Conservation (phyloP, 2,888 invertebrate genomes). For the Trimorus sp. region DNA sequence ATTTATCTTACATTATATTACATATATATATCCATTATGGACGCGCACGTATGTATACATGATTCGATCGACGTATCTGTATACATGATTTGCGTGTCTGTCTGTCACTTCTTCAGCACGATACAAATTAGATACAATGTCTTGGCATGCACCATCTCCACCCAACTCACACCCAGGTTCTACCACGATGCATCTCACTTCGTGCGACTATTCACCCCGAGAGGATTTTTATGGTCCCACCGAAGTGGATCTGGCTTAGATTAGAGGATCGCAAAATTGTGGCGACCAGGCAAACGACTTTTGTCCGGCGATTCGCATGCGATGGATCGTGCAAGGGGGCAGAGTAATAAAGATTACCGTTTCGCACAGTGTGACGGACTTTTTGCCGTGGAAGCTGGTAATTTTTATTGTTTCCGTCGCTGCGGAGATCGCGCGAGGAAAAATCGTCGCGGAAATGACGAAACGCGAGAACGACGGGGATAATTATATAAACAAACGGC, state of each 20-base stretch:
- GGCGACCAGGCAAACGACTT: too few species aligned
- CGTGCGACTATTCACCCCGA: constrained; percentile 10
- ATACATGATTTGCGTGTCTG: constrained; percentile 25
- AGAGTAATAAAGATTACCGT: too few species aligned
- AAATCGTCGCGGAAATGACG: constrained; percentile 7
- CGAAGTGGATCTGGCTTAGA: too few species aligned
- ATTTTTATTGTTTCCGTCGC: too few species aligned
- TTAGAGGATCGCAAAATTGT: too few species aligned
- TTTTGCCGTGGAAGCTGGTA: too few species aligned
- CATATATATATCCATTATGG: constrained; percentile 24
- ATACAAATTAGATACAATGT: constrained; percentile 77
- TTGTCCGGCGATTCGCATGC: too few species aligned
- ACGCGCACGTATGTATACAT: too few species aligned
- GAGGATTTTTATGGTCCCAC: background rate
- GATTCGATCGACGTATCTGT: too few species aligned
- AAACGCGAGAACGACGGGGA: constrained; percentile 11
- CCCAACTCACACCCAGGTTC: constrained; percentile 56
- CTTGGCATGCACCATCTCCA: constrained; percentile 80
- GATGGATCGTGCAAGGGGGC: too few species aligned
- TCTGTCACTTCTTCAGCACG: constrained; percentile 69
- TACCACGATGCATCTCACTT: constrained; percentile 39
- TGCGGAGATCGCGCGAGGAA: too few species aligned
- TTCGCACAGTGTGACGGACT: too few species aligned
- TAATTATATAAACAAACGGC: constrained; percentile 24
- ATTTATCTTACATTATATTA: constrained; percentile 45